phyloP scores from a whole-genome alignment of 2,888 invertebrate species.

The Orthonevra nobilis region DNA sequence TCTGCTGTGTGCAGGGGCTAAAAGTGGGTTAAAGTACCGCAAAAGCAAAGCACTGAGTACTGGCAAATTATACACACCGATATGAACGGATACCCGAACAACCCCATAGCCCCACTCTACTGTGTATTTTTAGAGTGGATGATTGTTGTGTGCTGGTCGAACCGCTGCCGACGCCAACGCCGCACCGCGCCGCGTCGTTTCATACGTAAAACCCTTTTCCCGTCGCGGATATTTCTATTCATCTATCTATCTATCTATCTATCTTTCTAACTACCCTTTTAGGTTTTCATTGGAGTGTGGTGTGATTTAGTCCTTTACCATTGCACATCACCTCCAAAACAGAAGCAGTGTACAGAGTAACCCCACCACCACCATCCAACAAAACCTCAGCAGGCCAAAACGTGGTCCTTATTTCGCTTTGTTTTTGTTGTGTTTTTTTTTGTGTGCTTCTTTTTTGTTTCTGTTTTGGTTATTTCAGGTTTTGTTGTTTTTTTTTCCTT shows the following conservation, averaged over 20 bases:
- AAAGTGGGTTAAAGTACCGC: conserved; percentile 66
- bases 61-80: conserved; percentile 42
- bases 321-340: conserved; percentile 58
- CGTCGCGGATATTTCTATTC: conserved; percentile 44
- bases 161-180: conserved; percentile 35
- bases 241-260: conserved; percentile 33
- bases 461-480: too few relatives aligned
- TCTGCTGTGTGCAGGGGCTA: not conserved
- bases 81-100: not conserved
- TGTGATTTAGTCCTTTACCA: conserved; percentile 67
- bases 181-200: not conserved
- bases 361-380: not conserved
- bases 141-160: conserved; percentile 55
- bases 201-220: conserved; percentile 6
- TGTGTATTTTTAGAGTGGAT: conserved; percentile 54
- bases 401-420: conserved; percentile 35
- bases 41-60: conserved; percentile 36
- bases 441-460: conserved; percentile 4
- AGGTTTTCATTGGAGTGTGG: conserved; percentile 64
- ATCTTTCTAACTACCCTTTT: conserved; percentile 49
- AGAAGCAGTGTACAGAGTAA: conserved; percentile 16
- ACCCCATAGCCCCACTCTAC: conserved; percentile 4
- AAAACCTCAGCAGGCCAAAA: not conserved
- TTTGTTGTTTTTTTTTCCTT: conserved; percentile 38
- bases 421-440: conserved; percentile 45